A percentile compares a stretch with the other conserved stretches of the same genome.
These are phyloP conservation scores for Camelus dromedarius DNA, from an alignment of 2,113 vertebrate species.

Conservation along the genomic window DNA sequence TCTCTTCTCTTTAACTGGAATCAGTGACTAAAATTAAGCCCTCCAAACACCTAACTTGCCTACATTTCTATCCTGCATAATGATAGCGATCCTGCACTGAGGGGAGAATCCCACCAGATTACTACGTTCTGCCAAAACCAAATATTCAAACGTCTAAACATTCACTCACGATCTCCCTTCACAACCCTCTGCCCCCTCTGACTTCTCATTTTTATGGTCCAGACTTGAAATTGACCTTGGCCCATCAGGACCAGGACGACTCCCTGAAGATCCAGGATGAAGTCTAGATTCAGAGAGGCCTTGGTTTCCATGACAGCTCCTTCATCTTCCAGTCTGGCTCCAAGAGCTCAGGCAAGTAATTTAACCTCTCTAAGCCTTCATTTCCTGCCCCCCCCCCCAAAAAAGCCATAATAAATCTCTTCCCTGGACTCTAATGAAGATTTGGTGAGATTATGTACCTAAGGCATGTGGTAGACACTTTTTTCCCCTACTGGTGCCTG, in stretches of 20 bases:
- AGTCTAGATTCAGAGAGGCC: background rate
- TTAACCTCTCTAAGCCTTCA: constrained; percentile 2
- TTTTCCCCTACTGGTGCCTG: background rate
- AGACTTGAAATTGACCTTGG: constrained; percentile 42
- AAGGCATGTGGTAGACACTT: background rate
- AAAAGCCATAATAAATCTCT: background rate
- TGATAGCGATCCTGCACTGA: background rate
- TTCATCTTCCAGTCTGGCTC: background rate
- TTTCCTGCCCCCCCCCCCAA: background rate
- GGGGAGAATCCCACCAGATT: background rate
- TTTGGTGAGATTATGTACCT: background rate
- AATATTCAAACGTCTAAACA: background rate
- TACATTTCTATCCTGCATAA: background rate
- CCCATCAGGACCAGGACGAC: background rate
- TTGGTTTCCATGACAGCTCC: background rate
- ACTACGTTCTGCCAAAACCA: background rate
- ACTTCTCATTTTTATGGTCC: background rate
- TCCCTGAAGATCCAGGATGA: background rate
- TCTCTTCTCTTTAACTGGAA: constrained; percentile 64
- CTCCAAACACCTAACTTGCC: constrained; percentile 62
- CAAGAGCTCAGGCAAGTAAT: background rate
- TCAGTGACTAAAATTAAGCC: constrained; percentile 69
- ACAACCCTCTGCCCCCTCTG: background rate
- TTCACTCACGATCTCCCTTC: background rate
- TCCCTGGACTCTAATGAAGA: background rate